Evolutionary conservation across 2,797 vertebrate genomes (phyloP), one percentile per base, ranked within the genome.

Genomic region (Oryzias sinensis): DNA sequence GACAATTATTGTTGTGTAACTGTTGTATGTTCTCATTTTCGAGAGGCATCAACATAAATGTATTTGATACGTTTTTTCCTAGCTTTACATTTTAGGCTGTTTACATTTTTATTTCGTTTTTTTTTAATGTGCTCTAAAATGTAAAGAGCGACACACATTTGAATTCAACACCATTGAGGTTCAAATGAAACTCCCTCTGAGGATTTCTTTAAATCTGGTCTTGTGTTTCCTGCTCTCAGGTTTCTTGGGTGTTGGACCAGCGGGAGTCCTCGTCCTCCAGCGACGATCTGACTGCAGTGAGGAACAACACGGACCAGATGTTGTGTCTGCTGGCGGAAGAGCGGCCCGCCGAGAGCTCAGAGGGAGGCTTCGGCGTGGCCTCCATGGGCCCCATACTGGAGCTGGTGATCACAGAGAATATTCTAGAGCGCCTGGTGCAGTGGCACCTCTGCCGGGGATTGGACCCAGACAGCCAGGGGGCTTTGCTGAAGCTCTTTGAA

Each of bases 251-350:
- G 53, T 76, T 98, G 88, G 95, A 97, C 76, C 91, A 93, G 55
- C 89, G 83, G 0, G 93, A 94, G 24, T 72, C 92, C 9, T 85
- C 87, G 0, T 80, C 88, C 4, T 79, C 87, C 41, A 93, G 93
- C 1, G 97, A 98, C 0, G 97, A 98, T 87, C 91, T 95, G 72
- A 96, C 93, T 0, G 94, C 95, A 0, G 96, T 98, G 72, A 90
- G 94, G 67, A 98, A 98, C 84, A 92, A 98, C 91, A 96, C 94
- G 0, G 95, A 96, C 79, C 97, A 99, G 89, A 96, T 99, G 96
- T 68, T 99, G 63, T 95, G 94, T 56, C 90, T 99, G 54, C 84
- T 99, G 80, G 95, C 93, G 0, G 95, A 98, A 84, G 97, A 98
- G 80, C 91, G 90, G 14, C 92, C 95, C 0, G 81, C 87, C 0